Evolutionary conservation across 1,140 invertebrate species (phyloP).

Genomic region (Archegozetes longisetosus): DNA sequence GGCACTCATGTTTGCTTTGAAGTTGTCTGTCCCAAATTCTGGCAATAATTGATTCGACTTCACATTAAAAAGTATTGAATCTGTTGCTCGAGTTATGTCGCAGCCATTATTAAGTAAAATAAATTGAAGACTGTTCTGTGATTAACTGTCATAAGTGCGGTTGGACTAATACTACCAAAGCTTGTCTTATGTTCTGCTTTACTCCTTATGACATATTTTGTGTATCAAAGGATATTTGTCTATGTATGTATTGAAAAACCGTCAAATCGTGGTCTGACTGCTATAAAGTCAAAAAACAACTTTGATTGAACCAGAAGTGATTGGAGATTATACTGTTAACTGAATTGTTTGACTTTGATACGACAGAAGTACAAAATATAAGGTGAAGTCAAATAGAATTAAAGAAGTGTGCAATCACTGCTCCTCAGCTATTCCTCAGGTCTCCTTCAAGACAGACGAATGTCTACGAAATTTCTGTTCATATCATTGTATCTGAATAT

Average conservation of each 20-base stretch:
- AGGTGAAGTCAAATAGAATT: neutral
- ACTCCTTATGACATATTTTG: slow-evolving; percentile 48
- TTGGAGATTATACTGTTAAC: slow-evolving; percentile 67
- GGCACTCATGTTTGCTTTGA: no score
- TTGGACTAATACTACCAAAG: slow-evolving; percentile 15
- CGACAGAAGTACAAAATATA: slow-evolving; percentile 25
- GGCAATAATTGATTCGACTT: slow-evolving; percentile 41
- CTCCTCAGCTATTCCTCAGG: neutral
- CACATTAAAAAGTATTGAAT: slow-evolving; percentile 49
- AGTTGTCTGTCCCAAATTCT: no score
- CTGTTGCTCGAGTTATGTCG: slow-evolving; percentile 78
- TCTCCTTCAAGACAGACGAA: slow-evolving; percentile 28
- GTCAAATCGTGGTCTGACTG: slow-evolving; percentile 79
- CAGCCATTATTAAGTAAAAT: slow-evolving; percentile 80
- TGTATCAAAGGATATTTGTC: slow-evolving; percentile 74
- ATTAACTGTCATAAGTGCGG: slow-evolving; percentile 28
- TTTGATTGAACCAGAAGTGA: slow-evolving; percentile 42
- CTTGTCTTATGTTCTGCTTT: slow-evolving; percentile 31
- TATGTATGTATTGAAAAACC: slow-evolving; percentile 63
- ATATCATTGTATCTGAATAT: slow-evolving; percentile 70
- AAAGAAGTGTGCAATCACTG: neutral
- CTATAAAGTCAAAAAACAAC: slow-evolving; percentile 85
- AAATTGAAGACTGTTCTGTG: slow-evolving; percentile 51
- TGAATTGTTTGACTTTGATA: slow-evolving; percentile 52
- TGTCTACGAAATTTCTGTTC: slow-evolving; percentile 77